Evolutionary conservation across 2,888 invertebrate species (phyloP).

Genomic region (Ctena decussata): DNA sequence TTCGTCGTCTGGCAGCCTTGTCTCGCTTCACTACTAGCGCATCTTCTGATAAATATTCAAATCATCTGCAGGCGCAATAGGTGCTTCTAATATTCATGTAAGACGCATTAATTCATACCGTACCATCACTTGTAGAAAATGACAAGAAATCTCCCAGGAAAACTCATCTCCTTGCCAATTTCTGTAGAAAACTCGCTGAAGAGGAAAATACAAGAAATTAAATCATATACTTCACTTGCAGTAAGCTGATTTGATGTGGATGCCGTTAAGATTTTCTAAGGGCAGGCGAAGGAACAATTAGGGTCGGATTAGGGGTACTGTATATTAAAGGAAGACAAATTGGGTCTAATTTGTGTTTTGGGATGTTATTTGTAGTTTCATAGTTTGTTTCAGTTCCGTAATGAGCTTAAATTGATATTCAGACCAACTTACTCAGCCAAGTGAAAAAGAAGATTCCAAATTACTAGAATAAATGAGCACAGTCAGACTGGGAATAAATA

Average conservation of each 20-base stretch:
- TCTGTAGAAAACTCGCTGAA: conserved; percentile 56
- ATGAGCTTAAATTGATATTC: conserved; percentile 14
- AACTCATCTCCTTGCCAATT: conserved; percentile 68
- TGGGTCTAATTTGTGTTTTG: conserved; percentile 12
- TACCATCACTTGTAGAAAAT: conserved; percentile 10
- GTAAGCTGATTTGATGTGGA: conserved; percentile 12
- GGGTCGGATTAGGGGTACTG: neutral
- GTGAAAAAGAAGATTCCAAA: neutral
- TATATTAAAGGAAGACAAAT: conserved; percentile 8
- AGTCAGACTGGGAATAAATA: neutral
- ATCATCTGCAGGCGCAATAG: neutral
- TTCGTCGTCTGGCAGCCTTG: neutral
- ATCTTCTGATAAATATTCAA: neutral
- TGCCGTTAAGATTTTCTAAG: conserved; percentile 4
- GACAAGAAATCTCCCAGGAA: conserved; percentile 23
- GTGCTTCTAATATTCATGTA: conserved; percentile 3
- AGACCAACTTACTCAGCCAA: neutral
- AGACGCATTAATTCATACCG: conserved; percentile 6
- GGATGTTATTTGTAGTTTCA: conserved; percentile 13
- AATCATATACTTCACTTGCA: conserved; percentile 51
- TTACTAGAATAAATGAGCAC: neutral
- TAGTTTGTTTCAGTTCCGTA: neutral
- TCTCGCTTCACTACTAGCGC: neutral
- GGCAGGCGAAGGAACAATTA: conserved; percentile 2
- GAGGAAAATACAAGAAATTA: conserved; percentile 69